A percentile compares a stretch with the other conserved stretches of the same genome.
Evolutionary conservation across 53 echinoderm and acorn worm genomes (phyloP).

Genomic region (Echinarachnius parma): DNA sequence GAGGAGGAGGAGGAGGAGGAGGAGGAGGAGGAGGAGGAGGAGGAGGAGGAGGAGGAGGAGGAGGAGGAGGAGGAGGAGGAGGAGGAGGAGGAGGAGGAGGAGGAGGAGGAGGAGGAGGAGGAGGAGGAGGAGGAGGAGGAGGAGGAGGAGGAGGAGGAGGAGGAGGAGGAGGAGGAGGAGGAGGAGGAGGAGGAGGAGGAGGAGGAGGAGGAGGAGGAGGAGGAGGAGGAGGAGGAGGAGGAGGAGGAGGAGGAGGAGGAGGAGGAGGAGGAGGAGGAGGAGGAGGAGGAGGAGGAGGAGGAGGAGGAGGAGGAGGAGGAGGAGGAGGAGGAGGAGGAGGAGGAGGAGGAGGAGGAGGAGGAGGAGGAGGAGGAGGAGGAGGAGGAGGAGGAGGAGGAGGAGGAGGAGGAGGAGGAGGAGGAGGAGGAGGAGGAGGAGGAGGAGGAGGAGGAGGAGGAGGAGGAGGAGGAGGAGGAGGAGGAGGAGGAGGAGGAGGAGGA

Average conservation of each 20-base stretch:
- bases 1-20: not conserved
- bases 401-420: not conserved
- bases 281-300: not conserved
- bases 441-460: not conserved
- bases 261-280: not conserved
- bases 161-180: too few species aligned
- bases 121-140: too few species aligned
- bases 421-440: not conserved
- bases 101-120: too few species aligned
- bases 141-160: too few species aligned
- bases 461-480: not conserved
- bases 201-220: too few species aligned
- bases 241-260: not conserved
- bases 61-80: too few species aligned
- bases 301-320: not conserved
- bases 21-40: not conserved
- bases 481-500: too few species aligned
- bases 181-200: too few species aligned
- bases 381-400: not conserved
- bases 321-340: not conserved
- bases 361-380: too few species aligned
- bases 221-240: not conserved
- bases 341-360: not conserved
- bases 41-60: not conserved
- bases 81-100: too few species aligned